These are phyloP conservation scores for Acanthisitta chloris DNA, from an alignment of 2,113 vertebrate genomes.

Conservation along the genomic window DNA sequence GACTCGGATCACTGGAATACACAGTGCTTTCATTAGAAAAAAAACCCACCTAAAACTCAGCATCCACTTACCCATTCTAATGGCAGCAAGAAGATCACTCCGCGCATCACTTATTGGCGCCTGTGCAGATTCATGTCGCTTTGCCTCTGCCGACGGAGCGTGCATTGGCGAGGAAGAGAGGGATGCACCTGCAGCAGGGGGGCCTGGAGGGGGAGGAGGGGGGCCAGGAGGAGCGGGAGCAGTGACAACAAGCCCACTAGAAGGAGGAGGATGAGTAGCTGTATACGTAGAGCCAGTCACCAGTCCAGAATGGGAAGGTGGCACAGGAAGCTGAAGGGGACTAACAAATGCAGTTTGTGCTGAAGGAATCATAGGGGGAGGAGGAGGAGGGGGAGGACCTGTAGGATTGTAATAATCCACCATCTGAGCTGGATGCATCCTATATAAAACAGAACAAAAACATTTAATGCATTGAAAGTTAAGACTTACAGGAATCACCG, in stretches of 20 bases:
- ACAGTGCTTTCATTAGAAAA: background rate
- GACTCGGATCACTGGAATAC: background rate
- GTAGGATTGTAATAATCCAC: slow-evolving; percentile 89
- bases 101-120: slow-evolving; percentile 83
- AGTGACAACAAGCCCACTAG: slow-evolving; percentile 74
- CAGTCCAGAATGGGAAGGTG: slow-evolving; percentile 72
- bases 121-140: slow-evolving; percentile 65
- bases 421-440: slow-evolving; percentile 81
- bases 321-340: slow-evolving; percentile 82
- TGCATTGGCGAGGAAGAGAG: slow-evolving; percentile 84
- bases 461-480: background rate
- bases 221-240: slow-evolving; percentile 88
- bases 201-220: slow-evolving; percentile 85
- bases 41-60: background rate
- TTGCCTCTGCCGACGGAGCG: slow-evolving; percentile 63
- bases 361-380: slow-evolving; percentile 90
- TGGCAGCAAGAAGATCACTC: slow-evolving; percentile 95
- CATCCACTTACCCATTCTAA: slow-evolving; percentile 89
- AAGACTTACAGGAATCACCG: background rate
- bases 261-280: slow-evolving; percentile 73
- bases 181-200: slow-evolving; percentile 75
- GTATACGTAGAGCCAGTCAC: slow-evolving; percentile 68
- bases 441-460: slow-evolving; percentile 59
- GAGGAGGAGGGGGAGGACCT: slow-evolving; percentile 83
- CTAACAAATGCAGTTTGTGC: slow-evolving; percentile 93